Percentiles rank a stretch among this genome's conserved stretches.
phyloP scores from a whole-genome alignment of 2,888 invertebrate genomes.

The Campoplex capitator region DNA sequence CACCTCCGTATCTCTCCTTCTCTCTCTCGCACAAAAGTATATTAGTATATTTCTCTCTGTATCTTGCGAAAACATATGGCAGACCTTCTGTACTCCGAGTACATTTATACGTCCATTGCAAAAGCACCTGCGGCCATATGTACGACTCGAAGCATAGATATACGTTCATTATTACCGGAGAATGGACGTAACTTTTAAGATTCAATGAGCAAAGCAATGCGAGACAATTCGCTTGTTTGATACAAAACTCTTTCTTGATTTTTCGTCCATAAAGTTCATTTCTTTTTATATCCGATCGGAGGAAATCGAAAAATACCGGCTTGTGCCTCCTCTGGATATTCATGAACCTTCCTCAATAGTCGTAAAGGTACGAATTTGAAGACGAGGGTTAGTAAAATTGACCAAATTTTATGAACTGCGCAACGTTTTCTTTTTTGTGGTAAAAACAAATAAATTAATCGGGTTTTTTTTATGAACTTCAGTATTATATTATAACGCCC shows the following conservation, averaged over 20 bases:
- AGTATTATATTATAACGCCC: background rate
- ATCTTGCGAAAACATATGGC: conserved; percentile 71
- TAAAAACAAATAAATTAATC: background rate
- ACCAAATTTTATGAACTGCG: no score
- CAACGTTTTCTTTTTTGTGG: no score
- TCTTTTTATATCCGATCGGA: no score
- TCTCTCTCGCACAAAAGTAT: conserved; percentile 56
- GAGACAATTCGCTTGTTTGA: background rate
- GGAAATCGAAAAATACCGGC: no score
- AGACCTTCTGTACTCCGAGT: conserved; percentile 74
- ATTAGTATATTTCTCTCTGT: conserved; percentile 21
- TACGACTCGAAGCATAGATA: background rate
- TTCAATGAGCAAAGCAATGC: background rate
- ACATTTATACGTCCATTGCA: background rate
- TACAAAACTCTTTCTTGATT: background rate
- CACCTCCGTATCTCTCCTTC: conserved; percentile 71
- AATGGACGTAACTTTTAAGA: background rate
- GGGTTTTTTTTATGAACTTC: background rate
- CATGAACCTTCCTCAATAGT: no score
- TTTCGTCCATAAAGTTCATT: no score
- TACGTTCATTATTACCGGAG: background rate
- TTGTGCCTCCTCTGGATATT: no score
- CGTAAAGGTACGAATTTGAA: no score
- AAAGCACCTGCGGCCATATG: conserved; percentile 80
- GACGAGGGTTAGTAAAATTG: no score